These are phyloP conservation scores for Dicrostonyx torquatus DNA, from an alignment of 2,797 vertebrate species.

Conservation along the genomic window DNA sequence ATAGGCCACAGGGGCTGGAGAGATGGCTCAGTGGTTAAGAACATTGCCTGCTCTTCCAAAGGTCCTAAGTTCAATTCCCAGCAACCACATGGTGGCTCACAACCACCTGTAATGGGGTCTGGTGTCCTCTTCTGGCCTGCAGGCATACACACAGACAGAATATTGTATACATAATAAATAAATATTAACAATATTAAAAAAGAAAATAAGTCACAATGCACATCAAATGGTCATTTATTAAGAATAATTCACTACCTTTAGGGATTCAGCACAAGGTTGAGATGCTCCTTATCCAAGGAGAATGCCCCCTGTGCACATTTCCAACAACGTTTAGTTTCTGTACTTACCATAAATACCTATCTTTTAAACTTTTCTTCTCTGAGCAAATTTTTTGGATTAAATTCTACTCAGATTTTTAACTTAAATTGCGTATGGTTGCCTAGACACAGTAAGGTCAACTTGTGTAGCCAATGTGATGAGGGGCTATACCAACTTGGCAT, in stretches of 20 bases:
- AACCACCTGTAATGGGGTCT: too few relatives aligned
- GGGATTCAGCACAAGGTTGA: not conserved
- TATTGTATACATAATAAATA: too few relatives aligned
- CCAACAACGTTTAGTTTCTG: not conserved
- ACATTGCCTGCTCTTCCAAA: too few relatives aligned
- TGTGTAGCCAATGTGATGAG: not conserved
- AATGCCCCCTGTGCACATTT: not conserved
- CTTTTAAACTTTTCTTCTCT: slow-evolving; percentile 21
- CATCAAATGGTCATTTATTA: not conserved
- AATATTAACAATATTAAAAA: too few relatives aligned
- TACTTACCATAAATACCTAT: not conserved
- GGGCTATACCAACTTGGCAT: not conserved
- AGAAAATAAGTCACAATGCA: not conserved
- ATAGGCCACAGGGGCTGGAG: too few relatives aligned
- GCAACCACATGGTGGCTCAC: too few relatives aligned
- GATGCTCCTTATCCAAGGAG: not conserved
- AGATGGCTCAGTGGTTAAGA: too few relatives aligned
- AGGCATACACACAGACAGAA: too few relatives aligned
- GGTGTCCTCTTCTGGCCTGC: too few relatives aligned
- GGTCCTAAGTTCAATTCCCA: too few relatives aligned
- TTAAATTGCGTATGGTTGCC: not conserved
- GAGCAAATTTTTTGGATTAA: slow-evolving; percentile 1
- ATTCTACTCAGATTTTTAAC: not conserved
- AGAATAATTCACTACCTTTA: not conserved
- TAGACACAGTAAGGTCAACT: not conserved